Evolutionary conservation across 2,797 vertebrate species (phyloP).

Genomic region (Geotrypetes seraphini): DNA sequence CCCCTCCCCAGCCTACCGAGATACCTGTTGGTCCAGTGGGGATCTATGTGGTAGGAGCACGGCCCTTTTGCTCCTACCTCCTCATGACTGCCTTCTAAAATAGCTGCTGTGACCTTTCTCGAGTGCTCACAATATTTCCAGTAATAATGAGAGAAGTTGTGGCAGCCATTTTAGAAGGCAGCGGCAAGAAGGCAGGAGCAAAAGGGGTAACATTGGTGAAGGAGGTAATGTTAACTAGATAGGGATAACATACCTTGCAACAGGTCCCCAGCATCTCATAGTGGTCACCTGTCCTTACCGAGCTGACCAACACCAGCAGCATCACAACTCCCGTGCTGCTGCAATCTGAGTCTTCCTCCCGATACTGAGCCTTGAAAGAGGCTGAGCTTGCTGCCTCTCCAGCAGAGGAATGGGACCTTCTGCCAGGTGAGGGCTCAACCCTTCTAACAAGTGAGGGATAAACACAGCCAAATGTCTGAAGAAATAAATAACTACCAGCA

Average conservation of each 20-base stretch:
- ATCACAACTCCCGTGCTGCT: slow-evolving; percentile 90
- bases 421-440: slow-evolving; percentile 33
- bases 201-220: slow-evolving; percentile 49
- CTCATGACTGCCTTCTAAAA: too few relatives aligned
- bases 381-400: slow-evolving; percentile 79
- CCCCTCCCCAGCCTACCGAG: too few relatives aligned
- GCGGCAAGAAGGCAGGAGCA: too few relatives aligned
- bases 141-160: too few relatives aligned
- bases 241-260: slow-evolving; percentile 93
- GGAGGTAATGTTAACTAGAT: slow-evolving; percentile 56
- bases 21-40: too few relatives aligned
- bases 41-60: too few relatives aligned
- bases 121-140: too few relatives aligned
- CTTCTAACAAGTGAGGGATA: slow-evolving; percentile 17
- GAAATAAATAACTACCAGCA: too few relatives aligned
- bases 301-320: slow-evolving; percentile 86
- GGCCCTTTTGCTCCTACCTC: too few relatives aligned
- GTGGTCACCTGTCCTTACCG: slow-evolving; percentile 73
- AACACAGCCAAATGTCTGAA: not conserved
- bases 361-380: slow-evolving; percentile 82
- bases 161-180: too few relatives aligned
- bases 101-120: too few relatives aligned
- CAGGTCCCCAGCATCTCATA: slow-evolving; percentile 94
- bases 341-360: slow-evolving; percentile 87
- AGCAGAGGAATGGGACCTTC: slow-evolving; percentile 75